A percentile compares a stretch with the other conserved stretches of the same genome.
Conservation (phyloP, 2,797 vertebrate species). For the Cynodonichthys magdalenae region DNA sequence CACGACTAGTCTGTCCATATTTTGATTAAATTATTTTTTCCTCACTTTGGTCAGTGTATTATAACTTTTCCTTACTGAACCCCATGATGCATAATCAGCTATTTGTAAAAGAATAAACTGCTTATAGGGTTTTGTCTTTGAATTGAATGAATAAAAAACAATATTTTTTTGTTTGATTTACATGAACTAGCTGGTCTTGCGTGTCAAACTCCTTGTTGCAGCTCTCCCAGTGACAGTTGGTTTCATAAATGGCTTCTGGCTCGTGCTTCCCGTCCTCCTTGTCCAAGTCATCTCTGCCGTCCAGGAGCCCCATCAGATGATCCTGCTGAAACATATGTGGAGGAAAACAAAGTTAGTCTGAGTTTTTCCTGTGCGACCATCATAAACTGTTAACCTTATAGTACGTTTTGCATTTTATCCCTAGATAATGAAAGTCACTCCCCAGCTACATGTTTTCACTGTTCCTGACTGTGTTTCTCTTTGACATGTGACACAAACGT, state of each 20-base stretch:
- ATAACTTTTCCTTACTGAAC: too few species aligned
- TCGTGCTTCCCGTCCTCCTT: constrained; percentile 95
- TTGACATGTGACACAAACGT: neutral
- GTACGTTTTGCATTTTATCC: neutral
- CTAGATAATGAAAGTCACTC: neutral
- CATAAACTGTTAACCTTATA: neutral
- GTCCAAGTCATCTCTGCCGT: constrained; percentile 92
- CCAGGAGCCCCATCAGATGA: constrained; percentile 89
- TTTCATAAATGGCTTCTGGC: constrained; percentile 92
- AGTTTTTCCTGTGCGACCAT: neutral
- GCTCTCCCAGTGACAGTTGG: constrained; percentile 96
- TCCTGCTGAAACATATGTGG: constrained; percentile 78
- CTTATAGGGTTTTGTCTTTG: neutral
- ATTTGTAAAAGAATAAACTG: neutral
- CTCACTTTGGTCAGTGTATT: too few species aligned
- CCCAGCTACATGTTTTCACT: neutral
- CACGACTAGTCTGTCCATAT: too few species aligned
- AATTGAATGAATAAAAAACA: neutral
- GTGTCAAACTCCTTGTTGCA: constrained; percentile 97
- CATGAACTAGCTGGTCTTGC: constrained; percentile 97
- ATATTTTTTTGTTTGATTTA: constrained; percentile 71
- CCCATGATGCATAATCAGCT: neutral
- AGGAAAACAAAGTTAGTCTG: neutral
- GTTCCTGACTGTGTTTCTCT: neutral
- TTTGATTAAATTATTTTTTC: too few species aligned